Evolutionary conservation across 2,113 vertebrate genomes (phyloP), one percentile per base, ranked within the genome.

Genomic region (Stercorarius parasiticus): DNA sequence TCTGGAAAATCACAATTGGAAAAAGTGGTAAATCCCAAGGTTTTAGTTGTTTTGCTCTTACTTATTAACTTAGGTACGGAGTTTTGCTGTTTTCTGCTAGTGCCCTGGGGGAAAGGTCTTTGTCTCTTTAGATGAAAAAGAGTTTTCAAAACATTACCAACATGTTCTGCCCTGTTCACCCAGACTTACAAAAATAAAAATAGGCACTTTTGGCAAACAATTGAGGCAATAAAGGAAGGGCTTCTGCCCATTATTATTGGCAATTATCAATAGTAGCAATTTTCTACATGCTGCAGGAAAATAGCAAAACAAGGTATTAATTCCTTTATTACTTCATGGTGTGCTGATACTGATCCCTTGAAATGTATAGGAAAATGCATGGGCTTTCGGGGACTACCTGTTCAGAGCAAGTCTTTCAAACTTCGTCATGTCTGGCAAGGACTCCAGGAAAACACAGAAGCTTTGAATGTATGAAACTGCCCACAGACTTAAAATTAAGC

Each of bases 1-100:
- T 86, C 64, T 88, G 43, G 86, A 93, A 97, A 94, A 92, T 55
- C 82, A 78, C 90, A 59, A 13, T 1, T 81, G 71, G 50, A 95
- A 92, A 62, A 88, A 80, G 49, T 66, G 55, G 38, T 92, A 96
- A 94, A 94, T 93, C 96, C 90, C 92, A 81, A 86, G 92, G 88
- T 94, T 93, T 93, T 88, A 76, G 67, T 86, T 88, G 67, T 84
- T 92, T 96, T 95, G 90, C 72, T 94, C 76, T 94, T 90, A 50
- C 15, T 93, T 94, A 90, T 88, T 96, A 89, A 72, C 52, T 96
- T 74, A 52, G 61, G 53, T 73, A 42, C 30, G 43, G 82, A 77
- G 30, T 91, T 92, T 83, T 95, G 32, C 45, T 93, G 58, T 70
- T 83, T 86, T 70, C 34, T 78, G 3, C 45, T 83, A 56, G 21